Evolutionary conservation across 2,797 vertebrate genomes (phyloP).

Genomic region (Helostoma temminkii): DNA sequence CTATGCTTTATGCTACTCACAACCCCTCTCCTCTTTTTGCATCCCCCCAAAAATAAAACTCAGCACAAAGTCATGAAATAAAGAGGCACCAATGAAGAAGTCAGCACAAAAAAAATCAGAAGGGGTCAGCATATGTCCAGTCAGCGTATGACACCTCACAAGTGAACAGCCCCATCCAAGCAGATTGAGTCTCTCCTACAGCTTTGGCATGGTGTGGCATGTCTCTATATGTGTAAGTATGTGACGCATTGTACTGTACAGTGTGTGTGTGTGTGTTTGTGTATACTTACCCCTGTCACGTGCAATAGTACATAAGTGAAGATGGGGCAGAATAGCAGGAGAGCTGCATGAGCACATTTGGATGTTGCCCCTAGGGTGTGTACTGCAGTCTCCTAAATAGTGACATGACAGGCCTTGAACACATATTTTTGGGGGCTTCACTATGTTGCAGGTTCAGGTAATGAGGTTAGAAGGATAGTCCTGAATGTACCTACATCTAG

Average conservation of each 20-base stretch:
- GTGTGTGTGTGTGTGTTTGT: conserved; percentile 17
- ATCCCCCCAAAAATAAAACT: conserved; percentile 55
- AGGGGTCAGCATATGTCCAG: conserved; percentile 84
- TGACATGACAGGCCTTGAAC: conserved; percentile 71
- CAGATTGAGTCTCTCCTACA: conserved; percentile 70
- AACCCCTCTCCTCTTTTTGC: not conserved
- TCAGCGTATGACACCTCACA: conserved; percentile 78
- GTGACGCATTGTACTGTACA: conserved; percentile 31
- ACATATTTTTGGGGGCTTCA: conserved; percentile 47
- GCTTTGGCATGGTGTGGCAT: conserved; percentile 38
- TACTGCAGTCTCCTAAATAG: conserved; percentile 55
- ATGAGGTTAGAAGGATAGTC: conserved; percentile 52
- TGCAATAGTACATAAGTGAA: conserved; percentile 73
- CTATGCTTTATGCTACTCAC: conserved; percentile 5
- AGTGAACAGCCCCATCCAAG: conserved; percentile 77
- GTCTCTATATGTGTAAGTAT: conserved; percentile 26
- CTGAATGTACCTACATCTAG: conserved; percentile 5
- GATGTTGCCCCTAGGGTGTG: conserved; percentile 72
- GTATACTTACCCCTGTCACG: conserved; percentile 64
- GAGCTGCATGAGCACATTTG: conserved; percentile 82
- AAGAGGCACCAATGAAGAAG: conserved; percentile 73
- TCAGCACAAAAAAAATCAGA: conserved; percentile 80
- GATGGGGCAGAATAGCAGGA: conserved; percentile 78
- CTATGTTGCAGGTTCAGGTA: conserved; percentile 63
- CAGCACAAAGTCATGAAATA: conserved; percentile 76